Base-by-base conservation (phyloP, 2,888 invertebrate species). In the Eilema caniola region DNA sequence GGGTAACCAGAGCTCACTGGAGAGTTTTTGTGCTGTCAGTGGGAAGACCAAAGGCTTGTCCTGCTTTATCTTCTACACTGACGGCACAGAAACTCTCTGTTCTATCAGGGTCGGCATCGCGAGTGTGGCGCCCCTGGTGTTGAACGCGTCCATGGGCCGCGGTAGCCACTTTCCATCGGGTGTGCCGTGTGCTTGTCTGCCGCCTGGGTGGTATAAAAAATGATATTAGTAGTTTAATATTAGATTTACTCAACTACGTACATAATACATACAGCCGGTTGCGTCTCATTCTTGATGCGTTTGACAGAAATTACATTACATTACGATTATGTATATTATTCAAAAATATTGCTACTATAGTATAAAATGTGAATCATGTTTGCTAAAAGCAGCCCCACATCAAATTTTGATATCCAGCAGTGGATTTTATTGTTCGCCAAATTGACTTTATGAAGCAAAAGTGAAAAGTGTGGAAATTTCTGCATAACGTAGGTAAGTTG, bases 371-470 rank as follows among this genome's bases (percentile, higher is more conserved):
- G 41, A 41, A 16, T 41, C 16, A 41, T 41, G 41, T 37, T 37
- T 16, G 61, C 11, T 47, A 60, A 60, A 67, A 61, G 31, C 61
- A 8, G 61, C 20, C 24, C n/a, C 47, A 31, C 53, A 23, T 31
- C 31, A 53, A 61, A 33, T 41, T 65, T 62, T 62, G 24, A 67
- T 10, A 62, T 56, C 23, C 60, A 60, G 47, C 23, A 41, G 31
- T 24, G 24, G 62, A 62, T 67, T 67, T 67, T 33, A 67, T 62
- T 67, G 61, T 56, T 33, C 33, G 14, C 37, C 3, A 47, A 65
- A 61, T 61, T 65, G 47, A 65, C 24, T 65, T 47, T 33, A 47
- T 53, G 24, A 33, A n/a, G n/a, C n/a, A n/a, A n/a, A 67, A 62
- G 31, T 20, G 31, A 53, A 67, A 67, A 53, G 12, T 28, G 12